phyloP scores from a whole-genome alignment of 1,140 invertebrate species.

The Hyposmocoma kahamanoa region DNA sequence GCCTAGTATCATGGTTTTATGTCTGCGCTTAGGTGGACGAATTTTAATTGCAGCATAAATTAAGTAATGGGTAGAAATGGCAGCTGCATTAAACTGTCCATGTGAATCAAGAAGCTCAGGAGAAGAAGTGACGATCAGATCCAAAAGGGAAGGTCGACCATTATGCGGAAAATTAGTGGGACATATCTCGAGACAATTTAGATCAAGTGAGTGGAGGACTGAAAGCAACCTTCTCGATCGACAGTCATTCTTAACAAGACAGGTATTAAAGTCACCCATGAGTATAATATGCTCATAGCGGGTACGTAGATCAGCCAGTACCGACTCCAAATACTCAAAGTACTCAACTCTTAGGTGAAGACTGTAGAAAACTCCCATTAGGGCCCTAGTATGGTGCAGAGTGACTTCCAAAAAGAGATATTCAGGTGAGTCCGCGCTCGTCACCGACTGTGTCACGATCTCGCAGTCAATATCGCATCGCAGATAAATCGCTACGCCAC shows the following conservation, averaged over 20 bases:
- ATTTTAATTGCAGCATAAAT: not conserved
- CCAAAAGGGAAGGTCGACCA: not conserved
- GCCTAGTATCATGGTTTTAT: not conserved
- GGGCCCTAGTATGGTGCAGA: not conserved
- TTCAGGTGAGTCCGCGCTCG: not conserved
- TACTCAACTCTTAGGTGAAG: not conserved
- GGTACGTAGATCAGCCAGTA: not conserved
- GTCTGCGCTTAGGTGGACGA: not conserved
- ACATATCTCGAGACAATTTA: not conserved
- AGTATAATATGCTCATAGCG: not conserved
- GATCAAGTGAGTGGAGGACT: not conserved
- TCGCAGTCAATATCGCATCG: not conserved
- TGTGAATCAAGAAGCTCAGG: not conserved
- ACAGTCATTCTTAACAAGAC: not conserved
- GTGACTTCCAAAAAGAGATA: not conserved
- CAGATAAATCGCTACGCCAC: slow-evolving; percentile 1
- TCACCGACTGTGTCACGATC: not conserved
- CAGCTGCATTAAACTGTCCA: not conserved
- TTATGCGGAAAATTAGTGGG: slow-evolving; percentile 6
- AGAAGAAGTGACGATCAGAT: not conserved
- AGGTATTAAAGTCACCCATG: not conserved
- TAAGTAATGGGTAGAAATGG: not conserved
- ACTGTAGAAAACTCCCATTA: not conserved
- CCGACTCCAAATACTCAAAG: not conserved
- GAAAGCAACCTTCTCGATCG: not conserved